phyloP scores from a whole-genome alignment of 2,113 vertebrate genomes.

The Bolborhynchus lineola region DNA sequence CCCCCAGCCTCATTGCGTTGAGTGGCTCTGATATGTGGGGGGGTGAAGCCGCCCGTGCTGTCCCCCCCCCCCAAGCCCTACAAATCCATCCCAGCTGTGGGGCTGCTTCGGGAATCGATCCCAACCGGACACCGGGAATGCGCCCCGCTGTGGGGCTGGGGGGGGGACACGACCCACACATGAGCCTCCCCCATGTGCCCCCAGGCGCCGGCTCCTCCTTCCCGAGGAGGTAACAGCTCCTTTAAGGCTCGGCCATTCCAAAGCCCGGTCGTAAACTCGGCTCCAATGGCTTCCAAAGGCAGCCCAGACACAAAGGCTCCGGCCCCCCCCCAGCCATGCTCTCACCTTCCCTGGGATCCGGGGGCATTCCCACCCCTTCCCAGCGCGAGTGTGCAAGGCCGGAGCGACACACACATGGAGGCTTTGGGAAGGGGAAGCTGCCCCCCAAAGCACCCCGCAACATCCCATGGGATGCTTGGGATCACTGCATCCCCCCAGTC shows the following conservation, averaged over 20 bases:
- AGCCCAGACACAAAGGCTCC: conserved; percentile 6
- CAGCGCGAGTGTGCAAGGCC: background rate
- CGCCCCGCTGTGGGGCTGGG: no score
- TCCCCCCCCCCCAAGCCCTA: background rate
- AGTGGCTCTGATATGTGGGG: background rate
- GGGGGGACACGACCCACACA: background rate
- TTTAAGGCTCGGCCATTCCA: conserved; percentile 6
- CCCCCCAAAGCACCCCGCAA: no score
- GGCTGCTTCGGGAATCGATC: background rate
- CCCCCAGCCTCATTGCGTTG: background rate
- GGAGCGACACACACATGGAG: background rate
- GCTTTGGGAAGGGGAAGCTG: background rate
- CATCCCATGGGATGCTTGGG: background rate
- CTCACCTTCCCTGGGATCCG: background rate
- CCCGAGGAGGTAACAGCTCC: background rate
- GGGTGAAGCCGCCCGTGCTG: background rate
- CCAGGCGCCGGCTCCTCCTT: background rate
- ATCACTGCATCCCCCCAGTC: background rate
- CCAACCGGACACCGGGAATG: background rate
- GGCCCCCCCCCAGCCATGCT: background rate
- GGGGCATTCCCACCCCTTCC: background rate
- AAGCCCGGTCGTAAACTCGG: background rate
- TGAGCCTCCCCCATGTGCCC: background rate
- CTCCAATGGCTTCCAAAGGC: background rate
- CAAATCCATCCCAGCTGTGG: no score